Conservation (phyloP, 2,797 vertebrate genomes). For the Poeciliopsis presidionis region DNA sequence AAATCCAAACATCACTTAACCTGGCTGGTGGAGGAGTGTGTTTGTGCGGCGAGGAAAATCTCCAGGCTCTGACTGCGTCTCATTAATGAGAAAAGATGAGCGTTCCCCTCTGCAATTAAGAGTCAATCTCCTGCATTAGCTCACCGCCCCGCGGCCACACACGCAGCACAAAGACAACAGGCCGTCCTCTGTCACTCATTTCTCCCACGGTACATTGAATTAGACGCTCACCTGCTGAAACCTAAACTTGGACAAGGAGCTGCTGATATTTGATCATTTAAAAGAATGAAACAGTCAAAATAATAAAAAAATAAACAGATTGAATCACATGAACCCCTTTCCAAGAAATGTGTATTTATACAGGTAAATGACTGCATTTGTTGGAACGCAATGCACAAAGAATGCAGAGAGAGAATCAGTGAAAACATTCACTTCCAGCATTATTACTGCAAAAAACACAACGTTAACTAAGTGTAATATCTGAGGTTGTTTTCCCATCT, state of each 20-base stretch:
- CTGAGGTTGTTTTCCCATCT: too few relatives aligned
- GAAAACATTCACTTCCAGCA: background rate
- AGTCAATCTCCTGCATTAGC: slow-evolving; percentile 82
- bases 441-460: background rate
- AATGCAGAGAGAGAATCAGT: background rate
- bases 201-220: slow-evolving; percentile 73
- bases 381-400: background rate
- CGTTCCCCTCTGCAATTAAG: slow-evolving; percentile 81
- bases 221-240: slow-evolving; percentile 79
- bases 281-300: background rate
- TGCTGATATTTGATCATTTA: slow-evolving; percentile 39
- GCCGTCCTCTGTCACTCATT: slow-evolving; percentile 75
- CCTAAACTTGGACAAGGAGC: slow-evolving; percentile 63
- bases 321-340: background rate
- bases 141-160: slow-evolving; percentile 79
- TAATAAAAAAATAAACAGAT: background rate
- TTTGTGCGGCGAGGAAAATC: slow-evolving; percentile 75
- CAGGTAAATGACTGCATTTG: background rate
- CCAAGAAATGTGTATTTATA: background rate
- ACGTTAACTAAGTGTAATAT: background rate
- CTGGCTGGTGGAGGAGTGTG: slow-evolving; percentile 65
- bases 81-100: slow-evolving; percentile 84
- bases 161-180: slow-evolving; percentile 79
- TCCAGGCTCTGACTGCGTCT: slow-evolving; percentile 72
- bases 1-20: slow-evolving; percentile 77